Evolutionary conservation across 64 coral and sea anemone genomes (phyloP), one percentile per base, ranked within the genome.

Genomic region (Cladopsammia gracilis): DNA sequence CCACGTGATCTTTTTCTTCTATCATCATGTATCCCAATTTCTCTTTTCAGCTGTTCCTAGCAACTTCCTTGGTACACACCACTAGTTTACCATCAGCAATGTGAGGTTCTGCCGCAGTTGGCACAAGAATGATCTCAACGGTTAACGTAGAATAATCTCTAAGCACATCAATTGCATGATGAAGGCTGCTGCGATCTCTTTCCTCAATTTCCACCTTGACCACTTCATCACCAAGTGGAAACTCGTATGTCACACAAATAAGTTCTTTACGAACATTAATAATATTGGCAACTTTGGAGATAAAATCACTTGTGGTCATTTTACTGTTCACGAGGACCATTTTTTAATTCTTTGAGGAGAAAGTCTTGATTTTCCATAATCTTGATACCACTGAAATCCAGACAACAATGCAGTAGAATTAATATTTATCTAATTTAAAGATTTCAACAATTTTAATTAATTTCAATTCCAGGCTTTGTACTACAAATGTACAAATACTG

Each of bases 11-110:
- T 8, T 57, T 77, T 61, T 3, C 93, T 78, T 47, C 1, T 25
- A 56, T 91, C 73, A 73, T 77, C 65, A 53, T 91, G 88, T 1
- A 95, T 26, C 4, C 94, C 89, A 73, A 95, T 95, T 65, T 91
- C 94, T 34, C 94, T 26, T 62, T 95, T 95, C 1, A 95, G 34
- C 25, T 91, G 71, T 49, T 91, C 88, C 6, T 46, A 45, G 91
- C 22, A 24, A 87, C 70, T 18, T 95, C 94, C 45, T 91, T 91
- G 0, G 86, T 88, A 34, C 73, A 47, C 18, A 56, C 24, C 22
- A 59, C 77, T 45, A 83, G 26, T 51, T 93, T 86, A 13, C 73
- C 83, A 56, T 88, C 59, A 74, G 49, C 66, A 79, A 88, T 78
- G 0, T 20, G 24, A 6, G 59, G 62, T 11, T 87, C 59, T 12